Conservation (phyloP, 2,113 vertebrate genomes). For the Brachypodius melanocephalos region DNA sequence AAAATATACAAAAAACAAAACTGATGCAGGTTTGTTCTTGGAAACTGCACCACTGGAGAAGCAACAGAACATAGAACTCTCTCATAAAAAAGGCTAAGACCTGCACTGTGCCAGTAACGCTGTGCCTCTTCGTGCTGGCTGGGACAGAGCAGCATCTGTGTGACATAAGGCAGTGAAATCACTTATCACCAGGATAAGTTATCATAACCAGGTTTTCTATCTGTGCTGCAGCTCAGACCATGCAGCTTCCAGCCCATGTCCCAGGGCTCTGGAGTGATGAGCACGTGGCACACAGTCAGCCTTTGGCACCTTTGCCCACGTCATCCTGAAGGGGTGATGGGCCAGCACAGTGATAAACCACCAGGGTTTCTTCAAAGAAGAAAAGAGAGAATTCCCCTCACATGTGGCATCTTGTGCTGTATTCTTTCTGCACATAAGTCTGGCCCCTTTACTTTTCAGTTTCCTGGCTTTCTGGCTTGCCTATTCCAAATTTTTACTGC, state of each 20-base stretch:
- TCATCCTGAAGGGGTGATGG: too few species aligned
- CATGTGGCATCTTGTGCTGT: neutral
- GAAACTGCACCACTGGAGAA: neutral
- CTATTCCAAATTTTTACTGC: neutral
- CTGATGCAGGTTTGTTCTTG: neutral
- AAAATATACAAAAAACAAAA: neutral
- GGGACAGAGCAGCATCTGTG: rapidly evolving
- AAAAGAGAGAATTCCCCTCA: neutral
- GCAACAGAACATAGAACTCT: neutral
- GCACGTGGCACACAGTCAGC: rapidly evolving
- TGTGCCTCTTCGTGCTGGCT: rapidly evolving
- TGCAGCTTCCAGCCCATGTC: neutral
- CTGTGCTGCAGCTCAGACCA: neutral
- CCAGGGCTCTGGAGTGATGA: neutral
- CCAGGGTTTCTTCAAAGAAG: neutral
- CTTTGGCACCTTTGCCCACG: neutral
- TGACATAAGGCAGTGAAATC: neutral
- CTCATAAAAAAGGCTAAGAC: neutral
- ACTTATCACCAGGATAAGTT: neutral
- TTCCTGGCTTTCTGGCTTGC: neutral
- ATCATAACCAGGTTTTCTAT: neutral
- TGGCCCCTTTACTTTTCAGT: neutral
- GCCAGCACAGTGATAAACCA: neutral
- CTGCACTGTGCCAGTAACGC: neutral
- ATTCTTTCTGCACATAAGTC: neutral